Evolutionary conservation across 2,797 vertebrate genomes (phyloP).

Genomic region (Lepus townsendii): DNA sequence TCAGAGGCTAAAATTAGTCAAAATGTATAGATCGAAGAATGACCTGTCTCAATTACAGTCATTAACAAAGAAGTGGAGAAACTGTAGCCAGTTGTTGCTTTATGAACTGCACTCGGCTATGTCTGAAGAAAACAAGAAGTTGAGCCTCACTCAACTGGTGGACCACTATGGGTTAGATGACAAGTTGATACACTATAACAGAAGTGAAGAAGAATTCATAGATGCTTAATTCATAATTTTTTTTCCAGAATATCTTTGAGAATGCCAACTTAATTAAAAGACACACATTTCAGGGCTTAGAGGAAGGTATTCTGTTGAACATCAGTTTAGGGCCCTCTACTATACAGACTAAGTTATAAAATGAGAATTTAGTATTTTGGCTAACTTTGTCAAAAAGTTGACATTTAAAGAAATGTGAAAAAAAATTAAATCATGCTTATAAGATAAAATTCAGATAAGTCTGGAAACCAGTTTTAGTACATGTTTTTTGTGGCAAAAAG

Average conservation of each 20-base stretch:
- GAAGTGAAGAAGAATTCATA: slow-evolving; percentile 94
- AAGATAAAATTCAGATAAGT: slow-evolving; percentile 35
- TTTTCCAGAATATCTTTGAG: background rate
- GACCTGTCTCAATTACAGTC: slow-evolving; percentile 92
- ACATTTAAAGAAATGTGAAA: slow-evolving; percentile 58
- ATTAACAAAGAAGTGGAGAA: slow-evolving; percentile 95
- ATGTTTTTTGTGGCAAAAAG: slow-evolving; percentile 18
- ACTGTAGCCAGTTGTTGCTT: slow-evolving; percentile 93
- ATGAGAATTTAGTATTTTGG: slow-evolving; percentile 60
- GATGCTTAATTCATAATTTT: slow-evolving; percentile 79
- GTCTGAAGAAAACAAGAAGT: slow-evolving; percentile 90
- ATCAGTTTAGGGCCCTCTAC: slow-evolving; percentile 32
- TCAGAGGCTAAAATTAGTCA: slow-evolving; percentile 95
- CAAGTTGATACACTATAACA: slow-evolving; percentile 93
- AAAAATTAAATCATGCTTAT: slow-evolving; percentile 30
- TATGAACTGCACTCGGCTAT: slow-evolving; percentile 93
- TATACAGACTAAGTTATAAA: slow-evolving; percentile 60
- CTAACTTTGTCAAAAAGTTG: slow-evolving; percentile 60
- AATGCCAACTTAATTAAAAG: slow-evolving; percentile 61
- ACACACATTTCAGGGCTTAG: background rate
- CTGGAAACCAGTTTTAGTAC: slow-evolving; percentile 53
- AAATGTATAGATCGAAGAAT: slow-evolving; percentile 94
- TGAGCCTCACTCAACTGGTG: slow-evolving; percentile 93
- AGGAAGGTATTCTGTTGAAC: slow-evolving; percentile 27
- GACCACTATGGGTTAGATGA: slow-evolving; percentile 95